Evolutionary conservation across 2,113 vertebrate genomes (phyloP).

Genomic region (Drymodes brunneopygia): DNA sequence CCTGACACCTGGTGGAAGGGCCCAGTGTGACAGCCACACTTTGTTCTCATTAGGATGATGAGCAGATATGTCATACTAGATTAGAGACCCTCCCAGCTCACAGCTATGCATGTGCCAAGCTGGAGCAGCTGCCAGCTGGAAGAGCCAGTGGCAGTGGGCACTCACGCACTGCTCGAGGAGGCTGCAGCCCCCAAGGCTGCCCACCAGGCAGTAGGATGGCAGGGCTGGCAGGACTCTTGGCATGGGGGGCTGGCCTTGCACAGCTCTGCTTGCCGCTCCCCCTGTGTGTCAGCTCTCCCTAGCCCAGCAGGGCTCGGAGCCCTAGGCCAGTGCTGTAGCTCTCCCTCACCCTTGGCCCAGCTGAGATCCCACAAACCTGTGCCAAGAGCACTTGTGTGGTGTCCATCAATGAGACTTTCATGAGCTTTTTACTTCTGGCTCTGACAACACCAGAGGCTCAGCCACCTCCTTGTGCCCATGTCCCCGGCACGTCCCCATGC

Average conservation of each 20-base stretch:
- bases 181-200: background rate
- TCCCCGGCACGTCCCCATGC: accelerated
- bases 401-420: background rate
- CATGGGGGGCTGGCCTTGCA: background rate
- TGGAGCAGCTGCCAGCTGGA: background rate
- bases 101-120: background rate
- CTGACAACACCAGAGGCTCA: background rate
- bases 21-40: background rate
- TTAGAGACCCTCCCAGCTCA: background rate
- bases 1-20: background rate
- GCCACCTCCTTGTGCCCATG: background rate
- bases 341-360: background rate
- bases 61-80: background rate
- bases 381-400: background rate
- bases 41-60: background rate
- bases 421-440: background rate
- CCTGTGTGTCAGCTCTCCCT: background rate
- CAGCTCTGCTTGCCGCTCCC: background rate
- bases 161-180: accelerated
- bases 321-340: accelerated
- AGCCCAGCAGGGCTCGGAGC: accelerated
- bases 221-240: background rate
- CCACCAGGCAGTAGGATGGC: accelerated
- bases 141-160: accelerated
- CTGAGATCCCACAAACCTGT: background rate